Evolutionary conservation across 2,888 invertebrate genomes (phyloP), one percentile per base, ranked within the genome.

Genomic region (Pedicia rivosa): DNA sequence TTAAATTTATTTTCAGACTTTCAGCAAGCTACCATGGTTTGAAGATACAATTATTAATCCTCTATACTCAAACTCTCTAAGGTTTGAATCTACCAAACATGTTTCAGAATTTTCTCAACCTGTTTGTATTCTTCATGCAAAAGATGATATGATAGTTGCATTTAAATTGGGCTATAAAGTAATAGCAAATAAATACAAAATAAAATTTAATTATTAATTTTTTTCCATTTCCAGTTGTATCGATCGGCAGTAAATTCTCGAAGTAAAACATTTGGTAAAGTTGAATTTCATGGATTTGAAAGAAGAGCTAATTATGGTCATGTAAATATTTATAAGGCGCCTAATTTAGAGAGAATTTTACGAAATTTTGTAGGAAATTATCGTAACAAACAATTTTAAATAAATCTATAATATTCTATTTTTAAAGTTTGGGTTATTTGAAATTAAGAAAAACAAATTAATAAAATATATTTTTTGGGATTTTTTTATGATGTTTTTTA

Each of bases 71-170:
- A 77, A 79, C 50, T 73, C 76, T 34, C 68, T 90, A 41, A 65
- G 68, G 34, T 92, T 94, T 62, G 70, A 74, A 46, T 83, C 83
- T 6, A 90, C 91, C 56, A 63, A 65, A 44, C 75, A 84, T 51
- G 68, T 87, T 36, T 59, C 61, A 6, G 64, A 67, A 35, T 69
- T 72, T 19, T 57, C 68, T 12, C 69, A 81, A 45, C 88, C 92
- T 0, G 66, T 92, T 24, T 65, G 92, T 47, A 87, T 95, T 46
- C 63, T 95, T 19, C 94, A 95, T 62, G 90, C 94, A 0, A 75
- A 80, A 59, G 92, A 94, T 58, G 95, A 95, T 58, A 64, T 67
- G 34, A 73, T 92, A 16, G 79, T 95, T 42, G 92, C 94, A 9
- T 78, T 74, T 48, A 60, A 67, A 19, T 67, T 92, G 30, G 92